Evolutionary conservation across 2,888 invertebrate species (phyloP).

Genomic region (Galerucella calmariensis): DNA sequence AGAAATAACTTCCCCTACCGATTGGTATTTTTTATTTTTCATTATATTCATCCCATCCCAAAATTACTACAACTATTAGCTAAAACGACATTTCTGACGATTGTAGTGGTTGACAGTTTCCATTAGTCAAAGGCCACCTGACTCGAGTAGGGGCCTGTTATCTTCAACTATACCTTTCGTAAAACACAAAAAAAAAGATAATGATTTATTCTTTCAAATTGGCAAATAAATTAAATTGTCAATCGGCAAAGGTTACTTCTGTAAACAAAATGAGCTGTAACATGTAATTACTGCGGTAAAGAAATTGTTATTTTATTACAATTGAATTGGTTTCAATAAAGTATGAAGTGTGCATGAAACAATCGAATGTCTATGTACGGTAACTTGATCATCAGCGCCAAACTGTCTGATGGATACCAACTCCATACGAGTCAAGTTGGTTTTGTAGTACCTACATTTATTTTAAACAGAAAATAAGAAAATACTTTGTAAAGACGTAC

Average conservation of each 20-base stretch:
- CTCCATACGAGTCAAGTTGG: slow-evolving; percentile 13
- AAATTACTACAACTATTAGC: neutral
- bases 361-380: slow-evolving; percentile 57
- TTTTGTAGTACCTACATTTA: slow-evolving; percentile 16
- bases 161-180: neutral
- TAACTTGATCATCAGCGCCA: slow-evolving; percentile 60
- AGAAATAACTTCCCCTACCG: no score
- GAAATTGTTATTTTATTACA: slow-evolving; percentile 36
- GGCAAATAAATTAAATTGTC: neutral
- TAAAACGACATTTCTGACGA: slow-evolving; percentile 2
- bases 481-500: slow-evolving; percentile 1
- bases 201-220: neutral
- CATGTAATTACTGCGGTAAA: slow-evolving; percentile 14
- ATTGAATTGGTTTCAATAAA: slow-evolving; percentile 38
- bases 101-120: neutral
- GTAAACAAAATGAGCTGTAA: neutral
- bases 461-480: slow-evolving; percentile 19
- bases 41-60: no score
- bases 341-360: slow-evolving; percentile 42
- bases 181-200: neutral
- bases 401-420: slow-evolving; percentile 56
- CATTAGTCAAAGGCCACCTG: slow-evolving; percentile 3
- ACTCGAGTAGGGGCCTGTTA: neutral
- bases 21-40: no score
- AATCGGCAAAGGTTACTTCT: neutral